Evolutionary conservation across 2,113 vertebrate genomes (phyloP), one percentile per base, ranked within the genome.

Genomic region (Oryzias melastigma): DNA sequence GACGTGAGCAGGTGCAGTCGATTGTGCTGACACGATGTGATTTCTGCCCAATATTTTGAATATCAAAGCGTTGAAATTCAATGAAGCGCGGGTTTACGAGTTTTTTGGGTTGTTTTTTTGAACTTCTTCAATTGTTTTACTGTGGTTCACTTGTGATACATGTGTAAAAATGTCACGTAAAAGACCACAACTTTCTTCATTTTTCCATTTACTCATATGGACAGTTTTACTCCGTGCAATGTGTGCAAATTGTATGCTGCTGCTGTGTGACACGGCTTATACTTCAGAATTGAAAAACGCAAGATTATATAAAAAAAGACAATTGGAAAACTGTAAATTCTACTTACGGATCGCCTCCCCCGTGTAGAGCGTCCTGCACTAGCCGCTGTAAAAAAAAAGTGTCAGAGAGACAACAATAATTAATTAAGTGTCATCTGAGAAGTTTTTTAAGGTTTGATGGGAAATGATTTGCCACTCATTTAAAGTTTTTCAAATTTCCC

Each of bases 321-420:
- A 20, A 49, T 40, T 5, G 16, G 5, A n/a, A 24, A 13, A 19
- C 24, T 29, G 20, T 0, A 54, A 56, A 41, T 16, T 29, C 51
- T 5, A 99, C 97, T 98, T 94, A 99, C 97, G 94, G 95, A 81
- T 99, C 96, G 91, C 97, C 96, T 82, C 93, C 92, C 84, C 92
- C 71, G 19, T 96, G 95, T 69, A 93, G 94, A 18, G 94, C 93
- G 81, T 98, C 96, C 84, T 97, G 95, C 81, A 94, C 91, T 83
- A 95, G 92, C 69, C 94, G 93, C 93, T 97, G 93, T 84, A 87
- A 85, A 89, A 24, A 68, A 29, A 59, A 14, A 74, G 19, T 69
- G 17, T 68, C 40, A 72, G 25, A 46, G 18, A 75, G 18, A 70
- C 4, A 62, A 16, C 61, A 7, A 57, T 3, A 63, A 15, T 43